Conservation (phyloP, 2,888 invertebrate genomes). For the Petrophora chlorosata region DNA sequence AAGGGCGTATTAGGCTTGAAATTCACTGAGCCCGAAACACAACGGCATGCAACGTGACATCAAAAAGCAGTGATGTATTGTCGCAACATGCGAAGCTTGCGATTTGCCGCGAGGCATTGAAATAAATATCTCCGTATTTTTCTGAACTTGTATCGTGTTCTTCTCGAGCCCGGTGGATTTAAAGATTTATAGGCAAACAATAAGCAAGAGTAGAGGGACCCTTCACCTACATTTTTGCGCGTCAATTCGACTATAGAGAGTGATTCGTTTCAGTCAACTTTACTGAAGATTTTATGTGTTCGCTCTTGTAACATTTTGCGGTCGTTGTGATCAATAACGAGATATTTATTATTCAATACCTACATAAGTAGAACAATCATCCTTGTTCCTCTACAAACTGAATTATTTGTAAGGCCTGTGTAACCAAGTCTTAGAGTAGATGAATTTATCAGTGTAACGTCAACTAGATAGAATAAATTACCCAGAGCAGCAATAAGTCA, state of each 20-base stretch:
- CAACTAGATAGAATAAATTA: conserved; percentile 22
- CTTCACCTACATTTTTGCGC: conserved; percentile 23
- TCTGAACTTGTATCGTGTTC: not conserved
- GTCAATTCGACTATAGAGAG: conserved; percentile 23
- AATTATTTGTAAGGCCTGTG: conserved; percentile 5
- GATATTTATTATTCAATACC: no score
- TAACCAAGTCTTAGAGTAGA: conserved; percentile 11
- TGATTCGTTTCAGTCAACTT: conserved; percentile 31
- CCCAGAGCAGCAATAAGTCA: conserved; percentile 29
- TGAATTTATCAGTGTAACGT: conserved; percentile 17
- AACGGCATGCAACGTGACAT: not conserved
- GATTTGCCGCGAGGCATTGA: no score
- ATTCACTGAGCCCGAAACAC: conserved; percentile 7
- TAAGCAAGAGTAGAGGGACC: conserved; percentile 22
- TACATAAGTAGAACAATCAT: no score
- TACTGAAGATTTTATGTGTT: no score
- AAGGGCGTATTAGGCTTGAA: conserved; percentile 42
- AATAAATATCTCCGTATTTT: no score
- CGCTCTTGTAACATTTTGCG: no score
- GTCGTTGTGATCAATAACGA: no score
- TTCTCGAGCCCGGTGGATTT: not conserved
- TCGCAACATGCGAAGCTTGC: no score
- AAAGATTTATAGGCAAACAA: conserved; percentile 20
- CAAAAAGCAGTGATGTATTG: no score
- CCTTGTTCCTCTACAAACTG: conserved; percentile 3